Evolutionary conservation across 2,888 invertebrate species (phyloP).

Genomic region (Lamellibrachia columna): DNA sequence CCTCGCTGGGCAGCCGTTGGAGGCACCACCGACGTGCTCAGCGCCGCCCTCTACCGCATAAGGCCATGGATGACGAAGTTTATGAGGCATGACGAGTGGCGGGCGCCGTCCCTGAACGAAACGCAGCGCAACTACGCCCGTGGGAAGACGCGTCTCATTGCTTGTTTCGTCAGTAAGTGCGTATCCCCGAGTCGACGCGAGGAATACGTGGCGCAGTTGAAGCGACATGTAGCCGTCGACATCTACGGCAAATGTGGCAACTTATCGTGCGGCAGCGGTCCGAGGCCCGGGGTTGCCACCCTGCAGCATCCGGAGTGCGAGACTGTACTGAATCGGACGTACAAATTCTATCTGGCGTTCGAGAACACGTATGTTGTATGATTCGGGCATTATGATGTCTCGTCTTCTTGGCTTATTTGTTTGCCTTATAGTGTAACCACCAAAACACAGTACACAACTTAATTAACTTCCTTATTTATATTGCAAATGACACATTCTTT

Average conservation of each 20-base stretch:
- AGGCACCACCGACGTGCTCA: too few relatives aligned
- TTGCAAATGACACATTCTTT: too few relatives aligned
- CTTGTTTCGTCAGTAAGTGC: constrained; percentile 48
- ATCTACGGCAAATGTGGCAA: constrained; percentile 44
- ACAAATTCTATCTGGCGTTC: constrained; percentile 44
- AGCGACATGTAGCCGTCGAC: constrained; percentile 42
- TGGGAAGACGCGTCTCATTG: constrained; percentile 28
- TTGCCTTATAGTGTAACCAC: too few relatives aligned
- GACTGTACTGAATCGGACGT: constrained; percentile 27
- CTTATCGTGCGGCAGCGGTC: constrained; percentile 28
- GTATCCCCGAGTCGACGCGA: constrained; percentile 39
- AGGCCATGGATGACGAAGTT: too few relatives aligned
- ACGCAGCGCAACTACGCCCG: not conserved
- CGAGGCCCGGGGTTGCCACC: not conserved
- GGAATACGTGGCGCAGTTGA: constrained; percentile 40
- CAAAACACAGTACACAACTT: too few relatives aligned
- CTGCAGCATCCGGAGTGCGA: constrained; percentile 24
- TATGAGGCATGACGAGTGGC: too few relatives aligned
- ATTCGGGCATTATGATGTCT: too few relatives aligned
- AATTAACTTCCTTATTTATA: too few relatives aligned
- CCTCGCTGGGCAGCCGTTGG: too few relatives aligned
- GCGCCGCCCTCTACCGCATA: too few relatives aligned
- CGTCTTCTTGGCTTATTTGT: too few relatives aligned
- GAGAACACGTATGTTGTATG: constrained; percentile 38
- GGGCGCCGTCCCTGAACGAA: too few relatives aligned